Base-by-base conservation (phyloP, 2,113 vertebrate species). In the Stomatorhinus ivindoensis region DNA sequence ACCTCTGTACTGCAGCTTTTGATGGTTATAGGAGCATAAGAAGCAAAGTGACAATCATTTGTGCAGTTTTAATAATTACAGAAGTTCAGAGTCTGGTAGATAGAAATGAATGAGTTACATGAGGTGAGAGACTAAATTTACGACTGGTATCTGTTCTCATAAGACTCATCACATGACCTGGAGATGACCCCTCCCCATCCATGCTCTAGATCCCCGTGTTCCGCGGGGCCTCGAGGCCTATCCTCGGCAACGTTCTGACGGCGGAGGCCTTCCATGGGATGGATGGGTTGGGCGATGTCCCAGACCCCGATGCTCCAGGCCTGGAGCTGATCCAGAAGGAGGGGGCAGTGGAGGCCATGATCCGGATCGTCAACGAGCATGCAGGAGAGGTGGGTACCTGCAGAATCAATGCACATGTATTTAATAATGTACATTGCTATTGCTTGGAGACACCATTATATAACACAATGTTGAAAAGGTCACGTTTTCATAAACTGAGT, bases 251-350 rank as follows among this genome's bases (percentile, higher is more conserved):
- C 3, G 21, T 17, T 5, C 27, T 94, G 0, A 3, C 2, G n/a
- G 91, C 91, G 0, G 89, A 88, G 47, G 4, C 90, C 3, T 97
- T 94, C 89, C 95, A 97, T 24, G 96, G 96, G 1, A 19, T 89
- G 89, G 95, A 97, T 89, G 95, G 96, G 15, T 91, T 96, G 42
- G 95, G 96, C 39, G 96, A 96, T 8, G 92, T 89, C 39, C 95
- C 95, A 1, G 96, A 97, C 88, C 90, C 94, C 1, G 19, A 93
- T 0, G 94, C 95, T 48, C 96, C 96, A 0, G 90, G 93, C 80
- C 44, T 93, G 89, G 95, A 96, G 51, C 89, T 93, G 55, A 15
- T 95, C 69, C 95, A 96, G 91, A 65, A 93, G 89, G 95, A 96
- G 88, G 88, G 90, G 0, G 96, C 95, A 0, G 95, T 95, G 17